Conservation (phyloP, 2,888 invertebrate genomes). For the Leptinotarsa tumamoca region DNA sequence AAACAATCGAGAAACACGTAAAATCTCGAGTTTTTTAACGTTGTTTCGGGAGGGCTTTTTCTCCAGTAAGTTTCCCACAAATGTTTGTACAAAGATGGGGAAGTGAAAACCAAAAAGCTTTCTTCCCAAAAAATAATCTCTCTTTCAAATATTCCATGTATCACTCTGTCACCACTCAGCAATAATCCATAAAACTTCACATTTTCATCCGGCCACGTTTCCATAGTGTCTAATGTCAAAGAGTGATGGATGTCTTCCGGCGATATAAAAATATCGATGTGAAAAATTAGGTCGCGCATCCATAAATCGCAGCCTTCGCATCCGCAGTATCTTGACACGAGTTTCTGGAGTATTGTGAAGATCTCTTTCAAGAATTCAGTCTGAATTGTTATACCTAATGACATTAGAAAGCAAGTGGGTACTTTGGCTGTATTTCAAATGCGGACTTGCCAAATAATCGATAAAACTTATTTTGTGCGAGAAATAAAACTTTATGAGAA, state of each 20-base stretch:
- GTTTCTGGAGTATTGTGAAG: not conserved
- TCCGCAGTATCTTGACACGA: constrained; percentile 11
- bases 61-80: too few relatives aligned
- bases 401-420: not conserved
- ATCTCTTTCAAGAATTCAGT: not conserved
- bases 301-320: constrained; percentile 3
- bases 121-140: too few relatives aligned
- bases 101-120: too few relatives aligned
- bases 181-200: not conserved
- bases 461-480: not conserved
- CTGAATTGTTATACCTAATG: not conserved
- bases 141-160: not conserved
- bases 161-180: not conserved
- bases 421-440: constrained; percentile 16
- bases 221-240: not conserved
- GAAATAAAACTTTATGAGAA: not conserved
- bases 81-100: too few relatives aligned
- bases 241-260: constrained; percentile 3
- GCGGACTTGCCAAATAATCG: not conserved
- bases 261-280: not conserved
- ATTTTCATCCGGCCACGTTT: not conserved
- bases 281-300: constrained; percentile 12
- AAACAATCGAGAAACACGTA: too few relatives aligned
- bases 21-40: too few relatives aligned
- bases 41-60: too few relatives aligned